Evolutionary conservation across 2,797 vertebrate genomes (phyloP).

Genomic region (Setipinna tenuifilis): DNA sequence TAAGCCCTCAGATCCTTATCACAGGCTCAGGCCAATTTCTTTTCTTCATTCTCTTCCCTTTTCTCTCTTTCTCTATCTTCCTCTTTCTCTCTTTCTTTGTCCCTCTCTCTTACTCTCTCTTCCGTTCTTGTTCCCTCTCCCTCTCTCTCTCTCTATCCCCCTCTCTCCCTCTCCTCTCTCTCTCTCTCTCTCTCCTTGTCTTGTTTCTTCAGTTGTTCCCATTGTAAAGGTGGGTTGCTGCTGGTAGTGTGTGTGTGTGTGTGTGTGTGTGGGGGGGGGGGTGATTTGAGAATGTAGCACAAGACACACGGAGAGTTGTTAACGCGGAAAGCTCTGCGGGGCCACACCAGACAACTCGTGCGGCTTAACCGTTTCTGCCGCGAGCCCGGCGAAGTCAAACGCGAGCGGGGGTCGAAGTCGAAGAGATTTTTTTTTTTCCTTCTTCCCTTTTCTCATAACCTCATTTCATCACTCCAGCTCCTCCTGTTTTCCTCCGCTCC

Average conservation of each 20-base stretch:
- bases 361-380: constrained; percentile 61
- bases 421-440: neutral
- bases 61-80: constrained; percentile 4
- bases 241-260: neutral
- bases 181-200: constrained; percentile 4
- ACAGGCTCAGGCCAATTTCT: constrained; percentile 62
- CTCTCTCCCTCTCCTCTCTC: constrained; percentile 4
- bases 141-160: constrained; percentile 37
- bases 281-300: constrained; percentile 51
- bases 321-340: constrained; percentile 47
- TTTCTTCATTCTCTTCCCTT: constrained; percentile 21
- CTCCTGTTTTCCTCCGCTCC: neutral
- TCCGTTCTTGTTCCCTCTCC: neutral
- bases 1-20: constrained; percentile 78
- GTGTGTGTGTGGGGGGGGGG: constrained; percentile 21
- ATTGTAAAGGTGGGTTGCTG: neutral
- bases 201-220: neutral
- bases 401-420: constrained; percentile 33
- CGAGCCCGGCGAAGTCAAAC: constrained; percentile 51
- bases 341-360: constrained; percentile 57
- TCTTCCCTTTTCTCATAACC: constrained; percentile 65
- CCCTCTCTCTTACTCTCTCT: neutral
- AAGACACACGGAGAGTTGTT: constrained; percentile 59
- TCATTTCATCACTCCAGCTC: constrained; percentile 57
- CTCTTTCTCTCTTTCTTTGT: neutral